These are phyloP conservation scores for Tuta absoluta DNA, from an alignment of 2,888 invertebrate species.

Conservation along the genomic window DNA sequence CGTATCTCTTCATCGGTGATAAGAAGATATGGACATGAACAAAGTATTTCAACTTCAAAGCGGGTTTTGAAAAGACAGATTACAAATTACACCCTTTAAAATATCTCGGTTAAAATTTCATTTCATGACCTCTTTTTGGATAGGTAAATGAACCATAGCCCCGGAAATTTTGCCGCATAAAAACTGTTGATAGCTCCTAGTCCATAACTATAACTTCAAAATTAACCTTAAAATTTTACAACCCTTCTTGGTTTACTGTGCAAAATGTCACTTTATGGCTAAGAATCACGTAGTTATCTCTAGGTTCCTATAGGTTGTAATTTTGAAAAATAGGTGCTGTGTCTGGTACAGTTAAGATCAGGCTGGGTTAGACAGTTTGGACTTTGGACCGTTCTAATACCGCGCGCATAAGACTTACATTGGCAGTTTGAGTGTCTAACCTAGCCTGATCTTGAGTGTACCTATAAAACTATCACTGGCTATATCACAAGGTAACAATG, in stretches of 20 bases:
- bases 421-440: too few species aligned
- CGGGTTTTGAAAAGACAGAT: background rate
- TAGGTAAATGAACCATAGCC: background rate
- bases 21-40: conserved; percentile 7
- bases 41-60: conserved; percentile 9
- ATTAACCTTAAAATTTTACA: conserved; percentile 19
- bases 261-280: conserved; percentile 7
- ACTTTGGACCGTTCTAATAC: too few species aligned
- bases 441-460: too few species aligned
- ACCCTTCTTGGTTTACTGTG: conserved; percentile 8
- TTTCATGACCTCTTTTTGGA: background rate
- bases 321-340: too few species aligned
- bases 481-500: background rate
- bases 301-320: too few species aligned
- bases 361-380: too few species aligned
- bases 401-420: too few species aligned
- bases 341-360: too few species aligned
- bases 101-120: background rate
- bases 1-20: conserved; percentile 7
- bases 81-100: background rate
- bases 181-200: conserved; percentile 18
- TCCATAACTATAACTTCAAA: conserved; percentile 19
- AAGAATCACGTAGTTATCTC: background rate
- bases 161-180: background rate
- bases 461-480: background rate